These are phyloP conservation scores for Chionomys nivalis DNA, from an alignment of 2,113 vertebrate species.

Conservation along the genomic window DNA sequence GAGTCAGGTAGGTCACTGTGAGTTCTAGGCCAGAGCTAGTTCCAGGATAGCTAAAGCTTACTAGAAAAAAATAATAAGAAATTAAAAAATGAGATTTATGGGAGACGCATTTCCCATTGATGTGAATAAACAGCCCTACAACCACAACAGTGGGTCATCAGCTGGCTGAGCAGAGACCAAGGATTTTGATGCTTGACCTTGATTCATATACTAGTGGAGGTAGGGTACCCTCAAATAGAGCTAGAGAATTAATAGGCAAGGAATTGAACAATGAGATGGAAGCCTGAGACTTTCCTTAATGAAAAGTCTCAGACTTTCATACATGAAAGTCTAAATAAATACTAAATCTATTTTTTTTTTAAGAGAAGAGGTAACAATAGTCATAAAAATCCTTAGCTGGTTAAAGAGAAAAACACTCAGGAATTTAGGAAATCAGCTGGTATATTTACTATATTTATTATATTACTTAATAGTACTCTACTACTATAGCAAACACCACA, in stretches of 20 bases:
- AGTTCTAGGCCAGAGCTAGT: background rate
- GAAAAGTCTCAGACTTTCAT: background rate
- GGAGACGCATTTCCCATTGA: background rate
- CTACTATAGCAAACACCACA: background rate
- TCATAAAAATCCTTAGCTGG: constrained; percentile 15
- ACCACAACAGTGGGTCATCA: constrained; percentile 18
- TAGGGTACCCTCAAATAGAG: background rate
- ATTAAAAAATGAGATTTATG: background rate
- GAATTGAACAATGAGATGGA: background rate
- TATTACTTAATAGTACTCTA: background rate
- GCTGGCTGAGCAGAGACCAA: background rate
- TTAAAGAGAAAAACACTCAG: constrained; percentile 37
- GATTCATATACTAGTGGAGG: background rate
- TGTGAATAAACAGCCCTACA: background rate
- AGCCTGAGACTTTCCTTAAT: no score
- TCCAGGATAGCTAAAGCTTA: background rate
- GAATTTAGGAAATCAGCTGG: constrained; percentile 23
- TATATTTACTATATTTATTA: constrained; percentile 7
- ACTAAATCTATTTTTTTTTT: background rate
- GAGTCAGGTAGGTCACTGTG: background rate
- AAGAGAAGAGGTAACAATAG: background rate
- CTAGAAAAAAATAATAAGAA: background rate
- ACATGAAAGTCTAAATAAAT: background rate
- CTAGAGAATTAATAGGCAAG: background rate
- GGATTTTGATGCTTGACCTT: background rate